Evolutionary conservation across 2,797 vertebrate species (phyloP).

Genomic region (Acanthornis magna): DNA sequence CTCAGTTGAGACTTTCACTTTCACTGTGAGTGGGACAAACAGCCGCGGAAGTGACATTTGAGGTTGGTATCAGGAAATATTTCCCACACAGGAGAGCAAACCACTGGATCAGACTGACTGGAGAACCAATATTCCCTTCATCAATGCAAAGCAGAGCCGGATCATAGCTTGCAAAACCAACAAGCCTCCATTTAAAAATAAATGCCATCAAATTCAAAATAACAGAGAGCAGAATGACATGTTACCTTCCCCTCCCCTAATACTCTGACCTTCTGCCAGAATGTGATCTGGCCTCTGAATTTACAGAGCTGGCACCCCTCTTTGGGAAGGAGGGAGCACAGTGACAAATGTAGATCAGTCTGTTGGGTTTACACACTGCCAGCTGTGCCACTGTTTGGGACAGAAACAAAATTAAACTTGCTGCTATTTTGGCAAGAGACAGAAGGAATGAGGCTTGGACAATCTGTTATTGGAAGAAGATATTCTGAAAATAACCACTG

Average conservation of each 20-base stretch:
- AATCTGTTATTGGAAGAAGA: slow-evolving; percentile 11
- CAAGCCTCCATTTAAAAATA: background rate
- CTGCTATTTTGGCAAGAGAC: slow-evolving; percentile 16
- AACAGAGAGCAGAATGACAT: background rate
- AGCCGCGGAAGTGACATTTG: accelerated
- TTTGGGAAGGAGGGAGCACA: background rate
- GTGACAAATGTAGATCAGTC: background rate
- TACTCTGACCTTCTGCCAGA: background rate
- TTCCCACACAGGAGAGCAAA: background rate
- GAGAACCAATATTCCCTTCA: background rate
- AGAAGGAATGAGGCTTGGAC: background rate
- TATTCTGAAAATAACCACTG: background rate
- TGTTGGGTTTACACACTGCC: background rate
- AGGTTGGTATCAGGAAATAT: background rate
- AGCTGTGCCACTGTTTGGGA: background rate
- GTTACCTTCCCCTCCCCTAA: background rate
- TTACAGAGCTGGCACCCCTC: background rate
- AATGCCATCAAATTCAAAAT: background rate
- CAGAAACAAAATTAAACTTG: slow-evolving; percentile 25
- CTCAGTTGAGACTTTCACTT: accelerated
- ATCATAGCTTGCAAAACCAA: background rate
- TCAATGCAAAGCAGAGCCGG: background rate
- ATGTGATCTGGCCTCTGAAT: background rate
- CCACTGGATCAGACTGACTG: background rate
- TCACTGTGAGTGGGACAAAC: accelerated